Evolutionary conservation across 2,797 vertebrate genomes (phyloP).

Genomic region (Ataeniobius toweri): DNA sequence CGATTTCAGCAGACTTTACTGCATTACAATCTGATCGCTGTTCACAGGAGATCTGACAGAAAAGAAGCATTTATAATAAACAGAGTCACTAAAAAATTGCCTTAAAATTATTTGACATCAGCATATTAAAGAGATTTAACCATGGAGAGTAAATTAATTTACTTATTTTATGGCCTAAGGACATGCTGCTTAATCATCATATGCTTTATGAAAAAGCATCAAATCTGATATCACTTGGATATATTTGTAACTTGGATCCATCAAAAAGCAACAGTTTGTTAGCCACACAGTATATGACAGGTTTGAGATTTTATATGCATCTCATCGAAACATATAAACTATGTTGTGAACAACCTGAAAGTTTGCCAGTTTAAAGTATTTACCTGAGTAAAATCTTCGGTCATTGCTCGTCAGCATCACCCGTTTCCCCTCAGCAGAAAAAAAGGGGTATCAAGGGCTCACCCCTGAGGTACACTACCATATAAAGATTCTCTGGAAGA

Average conservation of each 20-base stretch:
- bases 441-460: not conserved
- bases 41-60: not conserved
- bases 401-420: too few relatives aligned
- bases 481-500: not conserved
- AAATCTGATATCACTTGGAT: too few relatives aligned
- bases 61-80: constrained; percentile 21
- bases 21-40: constrained; percentile 31
- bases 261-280: too few relatives aligned
- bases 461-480: too few relatives aligned
- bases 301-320: too few relatives aligned
- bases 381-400: too few relatives aligned
- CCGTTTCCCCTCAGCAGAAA: not conserved
- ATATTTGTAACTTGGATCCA: too few relatives aligned
- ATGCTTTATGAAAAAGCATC: too few relatives aligned
- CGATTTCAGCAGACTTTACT: constrained; percentile 36
- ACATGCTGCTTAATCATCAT: not conserved
- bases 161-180: not conserved
- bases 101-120: constrained; percentile 13
- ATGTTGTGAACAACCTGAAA: too few relatives aligned
- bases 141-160: not conserved
- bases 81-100: constrained; percentile 25
- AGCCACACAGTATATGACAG: too few relatives aligned
- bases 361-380: not conserved
- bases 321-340: too few relatives aligned
- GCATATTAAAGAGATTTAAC: constrained; percentile 14